Percentiles rank a stretch among this genome's conserved stretches.
These are phyloP conservation scores for Heliconius himera DNA, from an alignment of 1,140 invertebrate species.

Conservation along the genomic window DNA sequence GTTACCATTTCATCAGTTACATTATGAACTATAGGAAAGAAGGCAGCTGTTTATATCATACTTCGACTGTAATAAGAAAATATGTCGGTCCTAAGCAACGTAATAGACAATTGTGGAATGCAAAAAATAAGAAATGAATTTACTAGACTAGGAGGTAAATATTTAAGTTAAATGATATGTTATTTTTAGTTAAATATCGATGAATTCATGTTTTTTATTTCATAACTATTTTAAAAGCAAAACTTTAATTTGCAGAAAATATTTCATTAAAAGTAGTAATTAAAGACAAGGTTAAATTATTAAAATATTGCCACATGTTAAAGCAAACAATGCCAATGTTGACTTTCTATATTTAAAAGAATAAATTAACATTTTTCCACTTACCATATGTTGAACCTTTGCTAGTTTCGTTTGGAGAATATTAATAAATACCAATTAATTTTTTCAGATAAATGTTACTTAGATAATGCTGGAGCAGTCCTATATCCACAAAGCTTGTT, in stretches of 20 bases:
- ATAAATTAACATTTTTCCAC: neutral
- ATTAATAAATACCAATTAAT: neutral
- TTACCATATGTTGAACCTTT: neutral
- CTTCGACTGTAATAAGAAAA: neutral
- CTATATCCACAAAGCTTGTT: constrained; percentile 91
- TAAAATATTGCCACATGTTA: neutral
- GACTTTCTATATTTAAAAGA: neutral
- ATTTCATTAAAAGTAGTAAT: neutral
- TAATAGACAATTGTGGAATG: constrained; percentile 71
- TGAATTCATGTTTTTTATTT: neutral
- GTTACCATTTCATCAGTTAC: constrained; percentile 37
- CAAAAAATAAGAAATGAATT: constrained; percentile 78
- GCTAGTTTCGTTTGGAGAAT: neutral
- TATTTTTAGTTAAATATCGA: neutral
- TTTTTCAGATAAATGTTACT: constrained; percentile 88
- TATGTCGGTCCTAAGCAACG: constrained; percentile 63
- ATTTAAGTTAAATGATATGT: constrained; percentile 23
- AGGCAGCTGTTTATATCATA: neutral
- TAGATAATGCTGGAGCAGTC: constrained; percentile 95
- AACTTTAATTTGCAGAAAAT: neutral
- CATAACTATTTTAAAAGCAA: neutral
- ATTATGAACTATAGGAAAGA: constrained; percentile 23
- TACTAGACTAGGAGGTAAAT: constrained; percentile 78
- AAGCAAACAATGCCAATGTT: too few relatives aligned
- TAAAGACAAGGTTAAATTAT: neutral